These are phyloP conservation scores for Scaptomyza polygonia DNA, from an alignment of 2,888 invertebrate genomes.

Conservation along the genomic window DNA sequence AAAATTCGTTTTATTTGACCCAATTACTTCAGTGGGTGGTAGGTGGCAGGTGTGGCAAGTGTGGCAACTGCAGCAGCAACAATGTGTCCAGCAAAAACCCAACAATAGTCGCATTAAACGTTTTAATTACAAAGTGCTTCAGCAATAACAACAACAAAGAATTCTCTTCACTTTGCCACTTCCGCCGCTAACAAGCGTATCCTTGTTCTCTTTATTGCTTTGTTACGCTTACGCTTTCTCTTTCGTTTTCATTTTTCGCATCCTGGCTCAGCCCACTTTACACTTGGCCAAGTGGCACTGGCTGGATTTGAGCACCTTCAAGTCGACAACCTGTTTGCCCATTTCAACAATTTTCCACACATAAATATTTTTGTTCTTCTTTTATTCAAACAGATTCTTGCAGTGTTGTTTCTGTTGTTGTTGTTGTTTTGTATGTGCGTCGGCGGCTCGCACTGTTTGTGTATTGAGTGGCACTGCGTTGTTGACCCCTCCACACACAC, in stretches of 20 bases:
- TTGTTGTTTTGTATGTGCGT: constrained; percentile 45
- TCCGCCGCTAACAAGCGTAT: constrained; percentile 72
- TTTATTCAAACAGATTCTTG: constrained; percentile 37
- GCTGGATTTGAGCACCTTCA: constrained; percentile 35
- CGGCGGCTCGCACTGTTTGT: constrained; percentile 49
- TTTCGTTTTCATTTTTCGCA: background rate
- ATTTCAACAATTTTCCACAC: constrained; percentile 21
- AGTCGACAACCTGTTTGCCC: constrained; percentile 44
- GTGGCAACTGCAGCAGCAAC: constrained; percentile 16
- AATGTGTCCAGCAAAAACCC: constrained; percentile 18
- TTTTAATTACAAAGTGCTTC: constrained; percentile 68
- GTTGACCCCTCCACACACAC: constrained; percentile 59
- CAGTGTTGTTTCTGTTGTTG: constrained; percentile 15
- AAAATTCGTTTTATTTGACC: constrained; percentile 65
- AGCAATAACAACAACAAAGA: constrained; percentile 24
- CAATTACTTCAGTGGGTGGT: constrained; percentile 43
- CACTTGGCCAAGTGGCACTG: constrained; percentile 25
- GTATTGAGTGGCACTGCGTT: constrained; percentile 63
- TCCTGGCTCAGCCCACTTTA: constrained; percentile 7
- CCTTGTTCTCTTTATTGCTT: constrained; percentile 47
- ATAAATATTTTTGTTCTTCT: constrained; percentile 6
- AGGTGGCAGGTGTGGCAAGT: background rate
- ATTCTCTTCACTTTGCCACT: constrained; percentile 56
- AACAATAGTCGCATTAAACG: constrained; percentile 68
- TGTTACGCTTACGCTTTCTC: background rate